Base-by-base conservation (phyloP, 2,113 vertebrate genomes). In the Aptenodytes forsteri region DNA sequence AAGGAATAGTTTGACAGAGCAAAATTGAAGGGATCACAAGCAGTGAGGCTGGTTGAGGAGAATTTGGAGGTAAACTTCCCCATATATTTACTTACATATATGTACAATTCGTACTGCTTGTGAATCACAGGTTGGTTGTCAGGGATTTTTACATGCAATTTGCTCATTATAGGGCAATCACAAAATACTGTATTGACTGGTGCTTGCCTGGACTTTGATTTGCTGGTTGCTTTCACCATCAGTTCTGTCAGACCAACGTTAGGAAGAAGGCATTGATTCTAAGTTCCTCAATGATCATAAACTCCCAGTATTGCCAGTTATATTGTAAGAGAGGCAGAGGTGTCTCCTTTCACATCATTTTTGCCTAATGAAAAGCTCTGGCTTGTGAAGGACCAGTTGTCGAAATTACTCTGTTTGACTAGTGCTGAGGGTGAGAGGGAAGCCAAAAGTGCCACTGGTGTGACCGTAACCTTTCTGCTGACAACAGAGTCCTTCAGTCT, bases 401-500 rank as follows among this genome's bases (percentile, higher is more conserved):
- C 88, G 76, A 55, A 77, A 83, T 73, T 58, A 36, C 7, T 90
- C 32, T 83, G 42, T 50, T 87, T 75, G 79, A 55, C 3, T 89
- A 56, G 72, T 58, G 46, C 50, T 83, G 67, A 80, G 70, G n/a
- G 80, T 84, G 56, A 78, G 69, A 36, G 56, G 83, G 72, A 87
- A 83, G 64, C 38, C 62, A 46, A 20, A 78, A 61, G 22, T 72
- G 54, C 22, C 36, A 13, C 7, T 79, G 55, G 27, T 62, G 30
- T 94, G 86, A 98, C 71, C 29, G 34, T 86, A 55, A 82, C 69
- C 69, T 92, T 98, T 95, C 58, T 97, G 61, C 88, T 94, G 56
- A 75, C 82, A 61, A 72, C 87, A 98, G 98, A 92, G 5, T 75
- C 86, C 78, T 97, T 97, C 88, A 91, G 95, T 56, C 79, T 98